A percentile compares a stretch with the other conserved stretches of the same genome.
Evolutionary conservation across 2,888 invertebrate species (phyloP).

Genomic region (Tinea trinotella): DNA sequence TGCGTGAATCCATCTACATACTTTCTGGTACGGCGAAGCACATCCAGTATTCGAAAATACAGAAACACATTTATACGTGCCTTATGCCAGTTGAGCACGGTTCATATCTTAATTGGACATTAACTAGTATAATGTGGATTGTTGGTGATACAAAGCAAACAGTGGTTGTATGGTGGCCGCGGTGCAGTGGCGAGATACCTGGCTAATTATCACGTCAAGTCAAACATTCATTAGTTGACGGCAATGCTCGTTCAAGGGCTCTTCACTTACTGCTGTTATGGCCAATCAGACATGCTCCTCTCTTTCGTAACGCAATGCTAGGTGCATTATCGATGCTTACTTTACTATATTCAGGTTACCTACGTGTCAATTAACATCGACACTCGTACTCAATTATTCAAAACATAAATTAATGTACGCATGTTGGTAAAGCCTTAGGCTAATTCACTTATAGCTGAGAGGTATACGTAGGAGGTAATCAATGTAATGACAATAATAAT

Average conservation of each 20-base stretch:
- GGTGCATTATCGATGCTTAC: too few species aligned
- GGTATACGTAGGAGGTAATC: background rate
- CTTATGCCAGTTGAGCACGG: background rate
- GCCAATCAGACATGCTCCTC: background rate
- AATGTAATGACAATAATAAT: background rate
- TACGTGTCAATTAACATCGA: too few species aligned
- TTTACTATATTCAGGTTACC: background rate
- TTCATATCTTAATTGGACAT: background rate
- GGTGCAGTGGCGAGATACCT: constrained; percentile 21
- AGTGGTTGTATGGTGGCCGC: constrained; percentile 18
- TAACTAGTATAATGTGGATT: background rate
- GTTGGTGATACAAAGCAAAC: constrained; percentile 19
- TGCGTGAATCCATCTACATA: constrained; percentile 1
- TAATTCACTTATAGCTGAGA: too few species aligned
- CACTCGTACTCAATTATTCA: too few species aligned
- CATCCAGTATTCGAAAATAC: background rate
- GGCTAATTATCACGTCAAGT: constrained; percentile 20
- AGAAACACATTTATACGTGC: background rate
- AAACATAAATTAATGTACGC: too few species aligned
- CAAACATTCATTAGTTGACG: constrained; percentile 20
- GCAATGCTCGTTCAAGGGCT: constrained; percentile 13
- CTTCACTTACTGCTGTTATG: constrained; percentile 4
- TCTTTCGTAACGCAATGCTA: background rate
- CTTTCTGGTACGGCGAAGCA: background rate
- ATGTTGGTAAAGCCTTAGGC: too few species aligned